Base-by-base conservation (phyloP, 2,888 invertebrate species). In the Podabrus alpinus region DNA sequence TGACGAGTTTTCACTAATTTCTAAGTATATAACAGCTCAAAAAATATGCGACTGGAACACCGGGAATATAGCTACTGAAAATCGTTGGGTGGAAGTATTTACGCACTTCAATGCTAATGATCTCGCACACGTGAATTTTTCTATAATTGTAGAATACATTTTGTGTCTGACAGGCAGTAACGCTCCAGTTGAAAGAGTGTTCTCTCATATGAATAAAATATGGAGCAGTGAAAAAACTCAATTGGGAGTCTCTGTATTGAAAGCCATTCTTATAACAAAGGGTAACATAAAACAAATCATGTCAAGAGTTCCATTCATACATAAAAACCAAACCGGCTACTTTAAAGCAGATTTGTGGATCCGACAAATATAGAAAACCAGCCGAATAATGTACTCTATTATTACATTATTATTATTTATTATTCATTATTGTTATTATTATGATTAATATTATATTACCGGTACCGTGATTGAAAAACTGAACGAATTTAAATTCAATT, bases 1-100 rank as follows among this genome's bases (percentile, higher is more conserved):
- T 79, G 81, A 82, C 69, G 81, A 83, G 72, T 80, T 79, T 80
- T 78, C 80, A 72, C 67, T 82, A 60, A 80, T 83, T 80, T 79
- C 72, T 17, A 83, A 80, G 68, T 77, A 77, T 75, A 71, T 79
- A 21, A 81, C 80, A 79, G 62, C 74, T 66, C 74, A 81, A 78
- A 82, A 82, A 80, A 68, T 81, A 64, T 73, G 78, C 4, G 79
- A 80, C 75, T 81, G 82, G 82, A 83, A 83, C 77, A 75, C 75
- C 81, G 69, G 64, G 77, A 82, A 82, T 78, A 76, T 82, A 77
- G 66, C 79, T n/a, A 78, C 75, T 2, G 81, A 82, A 83, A 79
- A 24, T 71, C 82, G 81, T 17, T 64, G 17, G 64, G 64, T 64
- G 17, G 64, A 64, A 64, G 13, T 17, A 15, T 17, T 64, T 17